These are phyloP conservation scores for Phoronis australis DNA, from an alignment of 2,888 invertebrate species.

Conservation along the genomic window DNA sequence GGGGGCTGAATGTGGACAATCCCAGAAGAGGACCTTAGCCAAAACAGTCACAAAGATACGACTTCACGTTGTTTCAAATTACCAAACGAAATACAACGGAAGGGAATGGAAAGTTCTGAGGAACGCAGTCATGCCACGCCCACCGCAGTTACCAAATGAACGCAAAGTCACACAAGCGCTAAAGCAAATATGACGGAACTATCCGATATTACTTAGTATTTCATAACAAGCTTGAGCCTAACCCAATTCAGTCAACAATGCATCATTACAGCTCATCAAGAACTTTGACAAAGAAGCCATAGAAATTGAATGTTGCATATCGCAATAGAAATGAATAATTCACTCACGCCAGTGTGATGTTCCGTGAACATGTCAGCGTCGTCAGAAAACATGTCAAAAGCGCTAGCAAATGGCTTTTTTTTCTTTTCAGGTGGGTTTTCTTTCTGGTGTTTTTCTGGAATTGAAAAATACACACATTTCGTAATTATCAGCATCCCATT, in stretches of 20 bases:
- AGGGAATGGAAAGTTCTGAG: too few relatives aligned
- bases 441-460: background rate
- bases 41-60: too few relatives aligned
- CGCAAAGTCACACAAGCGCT: too few relatives aligned
- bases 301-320: too few relatives aligned
- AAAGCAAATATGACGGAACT: too few relatives aligned
- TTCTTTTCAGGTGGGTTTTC: background rate
- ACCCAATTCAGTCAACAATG: background rate
- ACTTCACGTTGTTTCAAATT: too few relatives aligned
- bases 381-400: conserved; percentile 67
- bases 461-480: conserved; percentile 5
- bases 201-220: background rate
- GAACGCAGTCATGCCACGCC: too few relatives aligned
- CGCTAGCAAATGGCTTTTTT: conserved; percentile 40
- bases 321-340: background rate
- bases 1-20: too few relatives aligned
- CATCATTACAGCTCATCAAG: too few relatives aligned
- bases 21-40: too few relatives aligned
- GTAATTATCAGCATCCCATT: conserved; percentile 8
- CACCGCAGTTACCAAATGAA: too few relatives aligned
- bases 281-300: background rate
- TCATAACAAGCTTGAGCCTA: background rate
- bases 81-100: too few relatives aligned
- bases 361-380: conserved; percentile 69
- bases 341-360: conserved; percentile 66